A percentile compares a stretch with the other conserved stretches of the same genome.
Evolutionary conservation across 2,113 vertebrate genomes (phyloP).

Genomic region (Neolamprologus brichardi): DNA sequence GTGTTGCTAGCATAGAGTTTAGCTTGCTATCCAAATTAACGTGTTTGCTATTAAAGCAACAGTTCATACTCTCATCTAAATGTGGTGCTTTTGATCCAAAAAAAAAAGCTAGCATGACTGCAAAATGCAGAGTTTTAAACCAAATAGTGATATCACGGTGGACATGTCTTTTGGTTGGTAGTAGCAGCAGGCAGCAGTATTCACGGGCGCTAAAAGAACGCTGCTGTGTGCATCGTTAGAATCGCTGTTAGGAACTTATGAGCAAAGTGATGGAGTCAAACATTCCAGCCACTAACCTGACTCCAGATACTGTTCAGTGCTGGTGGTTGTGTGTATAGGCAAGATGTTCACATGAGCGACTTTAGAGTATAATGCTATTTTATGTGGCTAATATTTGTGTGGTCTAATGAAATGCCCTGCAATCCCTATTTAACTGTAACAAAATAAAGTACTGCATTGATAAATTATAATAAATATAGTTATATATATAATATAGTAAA

Average conservation of each 20-base stretch:
- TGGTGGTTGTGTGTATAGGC: not conserved
- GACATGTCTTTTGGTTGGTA: not conserved
- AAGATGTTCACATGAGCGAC: not conserved
- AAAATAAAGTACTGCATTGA: not conserved
- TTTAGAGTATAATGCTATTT: not conserved
- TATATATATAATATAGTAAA: not conserved
- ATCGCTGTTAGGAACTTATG: not conserved
- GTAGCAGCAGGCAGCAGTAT: not conserved
- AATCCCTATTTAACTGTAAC: not conserved
- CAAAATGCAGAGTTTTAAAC: not conserved
- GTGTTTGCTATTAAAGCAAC: not conserved
- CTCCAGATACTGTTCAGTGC: not conserved
- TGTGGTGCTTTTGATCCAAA: not conserved
- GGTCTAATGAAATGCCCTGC: not conserved
- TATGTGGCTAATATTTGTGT: not conserved
- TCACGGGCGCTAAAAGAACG: not conserved
- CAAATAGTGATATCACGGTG: not conserved
- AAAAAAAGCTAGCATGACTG: not conserved
- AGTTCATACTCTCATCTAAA: not conserved
- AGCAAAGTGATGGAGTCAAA: not conserved
- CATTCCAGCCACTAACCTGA: not conserved
- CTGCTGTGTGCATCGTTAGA: not conserved
- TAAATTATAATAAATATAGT: not conserved
- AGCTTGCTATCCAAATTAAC: not conserved
- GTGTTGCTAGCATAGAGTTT: not conserved